phyloP scores from a whole-genome alignment of 2,797 vertebrate genomes.

The Rhyacichthys aspro region DNA sequence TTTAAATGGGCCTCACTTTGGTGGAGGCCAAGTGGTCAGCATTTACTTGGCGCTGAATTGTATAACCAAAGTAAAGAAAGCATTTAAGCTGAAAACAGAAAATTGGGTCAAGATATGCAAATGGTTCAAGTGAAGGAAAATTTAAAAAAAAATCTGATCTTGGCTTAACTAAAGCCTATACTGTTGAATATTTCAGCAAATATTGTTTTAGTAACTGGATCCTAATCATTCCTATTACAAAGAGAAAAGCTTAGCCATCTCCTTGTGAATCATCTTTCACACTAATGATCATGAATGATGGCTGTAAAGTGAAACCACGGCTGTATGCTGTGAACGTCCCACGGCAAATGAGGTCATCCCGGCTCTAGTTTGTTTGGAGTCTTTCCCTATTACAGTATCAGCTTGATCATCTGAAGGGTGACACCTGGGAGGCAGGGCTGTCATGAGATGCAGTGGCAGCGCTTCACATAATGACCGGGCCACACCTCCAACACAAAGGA shows the following conservation, averaged over 20 bases:
- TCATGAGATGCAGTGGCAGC: slow-evolving; percentile 55
- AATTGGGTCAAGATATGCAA: not conserved
- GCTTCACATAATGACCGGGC: slow-evolving; percentile 38
- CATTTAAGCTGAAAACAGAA: not conserved
- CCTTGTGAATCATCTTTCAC: slow-evolving; percentile 42
- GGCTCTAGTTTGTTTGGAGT: slow-evolving; percentile 63
- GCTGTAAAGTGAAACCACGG: slow-evolving; percentile 60
- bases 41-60: slow-evolving; percentile 37
- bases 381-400: slow-evolving; percentile 66
- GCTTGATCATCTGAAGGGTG: slow-evolving; percentile 62
- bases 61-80: slow-evolving; percentile 24
- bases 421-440: slow-evolving; percentile 58
- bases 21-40: slow-evolving; percentile 61
- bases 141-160: not conserved
- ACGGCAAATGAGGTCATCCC: slow-evolving; percentile 66
- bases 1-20: slow-evolving; percentile 78
- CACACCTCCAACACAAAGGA: slow-evolving; percentile 65
- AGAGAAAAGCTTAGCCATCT: slow-evolving; percentile 27
- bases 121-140: slow-evolving; percentile 5
- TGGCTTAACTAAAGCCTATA: not conserved
- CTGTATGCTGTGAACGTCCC: slow-evolving; percentile 60
- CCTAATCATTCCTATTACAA: slow-evolving; percentile 19
- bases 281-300: slow-evolving; percentile 51
- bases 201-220: slow-evolving; percentile 16
- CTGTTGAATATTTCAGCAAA: slow-evolving; percentile 17